Evolutionary conservation across 2,888 invertebrate species (phyloP).

Genomic region (Drosophila cognata): DNA sequence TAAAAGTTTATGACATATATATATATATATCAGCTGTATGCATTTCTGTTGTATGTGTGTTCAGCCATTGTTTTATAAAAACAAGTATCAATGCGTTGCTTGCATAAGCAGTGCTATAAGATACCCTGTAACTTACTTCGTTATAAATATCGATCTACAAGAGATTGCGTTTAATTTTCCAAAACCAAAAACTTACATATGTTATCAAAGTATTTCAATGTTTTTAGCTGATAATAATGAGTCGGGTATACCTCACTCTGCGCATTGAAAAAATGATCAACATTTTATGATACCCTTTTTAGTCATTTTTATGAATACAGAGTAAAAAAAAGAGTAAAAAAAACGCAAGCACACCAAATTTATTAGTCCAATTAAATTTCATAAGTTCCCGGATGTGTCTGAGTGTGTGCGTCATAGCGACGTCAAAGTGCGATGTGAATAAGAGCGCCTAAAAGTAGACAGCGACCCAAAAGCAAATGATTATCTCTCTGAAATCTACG

Average conservation of each 20-base stretch:
- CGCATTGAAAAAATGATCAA: not conserved
- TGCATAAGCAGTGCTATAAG: not conserved
- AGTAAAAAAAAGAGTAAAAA: constrained; percentile 44
- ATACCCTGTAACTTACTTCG: constrained; percentile 22
- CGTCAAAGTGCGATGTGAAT: constrained; percentile 56
- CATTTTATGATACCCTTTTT: constrained; percentile 16
- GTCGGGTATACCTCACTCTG: not conserved
- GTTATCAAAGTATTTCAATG: not conserved
- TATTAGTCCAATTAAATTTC: constrained; percentile 78
- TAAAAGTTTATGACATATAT: constrained; percentile 77
- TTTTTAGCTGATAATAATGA: not conserved
- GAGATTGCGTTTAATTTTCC: not conserved
- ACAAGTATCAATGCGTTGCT: constrained; percentile 9
- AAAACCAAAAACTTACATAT: not conserved
- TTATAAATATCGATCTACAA: not conserved
- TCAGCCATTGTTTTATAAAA: constrained; percentile 65
- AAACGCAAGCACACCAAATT: constrained; percentile 55
- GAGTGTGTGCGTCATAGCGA: constrained; percentile 44
- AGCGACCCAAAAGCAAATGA: constrained; percentile 25
- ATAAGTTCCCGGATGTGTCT: constrained; percentile 59
- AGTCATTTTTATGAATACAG: constrained; percentile 23
- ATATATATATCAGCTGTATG: constrained; percentile 67
- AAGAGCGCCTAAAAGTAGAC: constrained; percentile 58
- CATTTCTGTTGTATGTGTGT: constrained; percentile 17
- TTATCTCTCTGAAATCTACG: constrained; percentile 37